phyloP scores from a whole-genome alignment of 2,113 vertebrate species.

The Syngnathus typhle region DNA sequence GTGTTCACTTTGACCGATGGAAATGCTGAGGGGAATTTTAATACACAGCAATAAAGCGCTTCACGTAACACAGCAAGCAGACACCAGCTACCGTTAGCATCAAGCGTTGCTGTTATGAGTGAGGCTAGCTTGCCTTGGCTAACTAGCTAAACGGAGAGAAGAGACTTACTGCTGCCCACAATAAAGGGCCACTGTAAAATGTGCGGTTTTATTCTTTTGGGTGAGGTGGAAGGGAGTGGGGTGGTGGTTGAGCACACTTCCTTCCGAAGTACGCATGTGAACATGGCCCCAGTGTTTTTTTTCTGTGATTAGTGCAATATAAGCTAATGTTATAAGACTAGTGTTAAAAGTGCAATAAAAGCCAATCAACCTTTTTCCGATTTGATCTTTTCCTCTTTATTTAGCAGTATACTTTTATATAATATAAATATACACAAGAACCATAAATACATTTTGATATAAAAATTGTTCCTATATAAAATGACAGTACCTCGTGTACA shows the following conservation, averaged over 20 bases:
- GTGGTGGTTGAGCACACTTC: no score
- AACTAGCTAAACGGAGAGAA: background rate
- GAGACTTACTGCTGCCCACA: background rate
- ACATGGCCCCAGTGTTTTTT: background rate
- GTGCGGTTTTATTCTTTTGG: no score
- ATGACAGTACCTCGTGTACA: conserved; percentile 73
- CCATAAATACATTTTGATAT: conserved; percentile 74
- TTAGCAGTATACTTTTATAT: conserved; percentile 65
- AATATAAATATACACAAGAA: conserved; percentile 72
- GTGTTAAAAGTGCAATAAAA: conserved; percentile 62
- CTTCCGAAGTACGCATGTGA: background rate
- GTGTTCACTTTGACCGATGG: background rate
- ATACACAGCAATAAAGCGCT: background rate
- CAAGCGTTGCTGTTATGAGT: background rate
- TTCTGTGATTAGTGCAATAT: conserved; percentile 66
- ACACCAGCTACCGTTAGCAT: background rate
- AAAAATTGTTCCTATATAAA: conserved; percentile 71
- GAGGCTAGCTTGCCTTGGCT: background rate
- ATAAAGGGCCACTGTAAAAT: no score
- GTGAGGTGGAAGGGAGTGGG: no score
- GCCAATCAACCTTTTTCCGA: conserved; percentile 59
- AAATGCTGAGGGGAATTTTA: background rate
- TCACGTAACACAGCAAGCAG: background rate
- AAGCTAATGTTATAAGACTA: conserved; percentile 53
- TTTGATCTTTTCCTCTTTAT: conserved; percentile 61